These are phyloP conservation scores for Magallana ariakensis DNA, from an alignment of 1,140 invertebrate species.

Conservation along the genomic window DNA sequence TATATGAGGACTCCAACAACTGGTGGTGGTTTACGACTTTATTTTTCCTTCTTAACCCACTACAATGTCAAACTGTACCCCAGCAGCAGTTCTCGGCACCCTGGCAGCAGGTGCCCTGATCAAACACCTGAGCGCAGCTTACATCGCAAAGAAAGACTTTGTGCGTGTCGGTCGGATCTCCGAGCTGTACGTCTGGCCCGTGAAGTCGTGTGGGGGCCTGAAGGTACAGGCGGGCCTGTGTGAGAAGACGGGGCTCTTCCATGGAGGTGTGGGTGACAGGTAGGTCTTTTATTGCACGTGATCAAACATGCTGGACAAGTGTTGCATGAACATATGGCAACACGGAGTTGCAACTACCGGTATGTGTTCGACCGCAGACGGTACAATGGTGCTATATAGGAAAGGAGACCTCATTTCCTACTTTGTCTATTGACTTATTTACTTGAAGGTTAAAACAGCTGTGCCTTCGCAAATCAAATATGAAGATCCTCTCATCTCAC, in stretches of 20 bases:
- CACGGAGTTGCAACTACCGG: too few relatives aligned
- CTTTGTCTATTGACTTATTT: too few relatives aligned
- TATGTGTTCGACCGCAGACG: too few relatives aligned
- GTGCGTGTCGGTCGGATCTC: constrained; percentile 64
- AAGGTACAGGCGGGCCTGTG: constrained; percentile 66
- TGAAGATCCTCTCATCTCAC: too few relatives aligned
- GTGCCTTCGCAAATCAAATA: too few relatives aligned
- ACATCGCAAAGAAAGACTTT: constrained; percentile 43
- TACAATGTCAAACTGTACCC: background rate
- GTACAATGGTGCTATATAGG: too few relatives aligned
- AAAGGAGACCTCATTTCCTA: too few relatives aligned
- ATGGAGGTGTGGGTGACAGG: constrained; percentile 69
- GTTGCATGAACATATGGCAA: background rate
- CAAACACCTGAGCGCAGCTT: constrained; percentile 55
- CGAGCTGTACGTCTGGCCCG: constrained; percentile 68
- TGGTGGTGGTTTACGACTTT: background rate
- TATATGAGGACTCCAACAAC: background rate
- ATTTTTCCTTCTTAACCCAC: background rate
- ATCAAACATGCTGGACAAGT: background rate
- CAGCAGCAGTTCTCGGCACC: constrained; percentile 56
- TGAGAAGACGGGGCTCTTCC: constrained; percentile 64
- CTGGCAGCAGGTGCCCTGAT: constrained; percentile 60
- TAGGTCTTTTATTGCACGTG: constrained; percentile 40
- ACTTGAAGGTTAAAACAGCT: too few relatives aligned
- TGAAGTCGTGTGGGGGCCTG: constrained; percentile 74